Evolutionary conservation across 2,888 invertebrate species (phyloP).

Genomic region (Pterobdella sp.): DNA sequence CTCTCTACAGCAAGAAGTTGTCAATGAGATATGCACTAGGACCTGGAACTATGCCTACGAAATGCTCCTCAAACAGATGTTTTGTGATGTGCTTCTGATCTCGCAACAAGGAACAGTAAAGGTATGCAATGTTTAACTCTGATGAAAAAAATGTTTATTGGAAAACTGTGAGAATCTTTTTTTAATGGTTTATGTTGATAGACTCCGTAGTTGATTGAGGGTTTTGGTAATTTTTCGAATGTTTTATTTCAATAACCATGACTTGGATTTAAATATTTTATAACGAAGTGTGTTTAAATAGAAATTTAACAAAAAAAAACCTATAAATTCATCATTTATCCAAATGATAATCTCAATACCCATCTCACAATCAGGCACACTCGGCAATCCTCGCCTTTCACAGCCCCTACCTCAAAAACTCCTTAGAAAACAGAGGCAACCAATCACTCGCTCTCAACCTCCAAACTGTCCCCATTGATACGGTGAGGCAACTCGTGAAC

Average conservation of each 20-base stretch:
- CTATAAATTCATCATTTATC: no score
- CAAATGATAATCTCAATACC: no score
- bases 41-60: constrained; percentile 25
- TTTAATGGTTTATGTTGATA: no score
- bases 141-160: no score
- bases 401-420: constrained; percentile 17
- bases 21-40: background rate
- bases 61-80: constrained; percentile 22
- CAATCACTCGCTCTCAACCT: constrained; percentile 16
- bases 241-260: no score
- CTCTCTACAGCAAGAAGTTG: background rate
- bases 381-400: constrained; percentile 22
- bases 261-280: no score
- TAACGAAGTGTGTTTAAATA: no score
- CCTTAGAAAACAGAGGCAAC: background rate
- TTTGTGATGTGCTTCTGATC: constrained; percentile 17
- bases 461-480: constrained; percentile 20
- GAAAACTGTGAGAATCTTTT: no score
- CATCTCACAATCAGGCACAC: constrained; percentile 4
- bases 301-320: no score
- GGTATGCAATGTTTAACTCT: no score
- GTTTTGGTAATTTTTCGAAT: no score
- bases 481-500: constrained; percentile 24
- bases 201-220: no score
- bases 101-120: constrained; percentile 24